Conservation (phyloP, 2,113 vertebrate genomes). For the Butorides virescens region DNA sequence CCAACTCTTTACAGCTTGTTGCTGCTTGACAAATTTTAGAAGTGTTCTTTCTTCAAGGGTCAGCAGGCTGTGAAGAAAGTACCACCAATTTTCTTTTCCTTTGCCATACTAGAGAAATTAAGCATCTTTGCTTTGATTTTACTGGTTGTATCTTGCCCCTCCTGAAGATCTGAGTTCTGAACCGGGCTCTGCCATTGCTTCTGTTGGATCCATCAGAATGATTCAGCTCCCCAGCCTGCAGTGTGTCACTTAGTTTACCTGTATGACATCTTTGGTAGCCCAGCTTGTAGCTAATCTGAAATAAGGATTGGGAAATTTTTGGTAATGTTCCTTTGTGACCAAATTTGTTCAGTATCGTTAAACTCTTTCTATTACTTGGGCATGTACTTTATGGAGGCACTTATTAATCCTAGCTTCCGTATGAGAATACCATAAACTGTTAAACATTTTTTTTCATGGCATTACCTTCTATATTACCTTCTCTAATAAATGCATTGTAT, state of each 20-base stretch:
- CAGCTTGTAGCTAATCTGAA: background rate
- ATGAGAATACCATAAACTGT: background rate
- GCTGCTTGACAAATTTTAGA: background rate
- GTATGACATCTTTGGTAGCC: background rate
- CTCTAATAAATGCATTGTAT: background rate
- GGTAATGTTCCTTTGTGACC: background rate
- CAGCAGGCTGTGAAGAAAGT: background rate
- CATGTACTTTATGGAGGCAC: background rate
- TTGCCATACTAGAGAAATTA: background rate
- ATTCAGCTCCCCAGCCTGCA: background rate
- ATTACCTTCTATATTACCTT: background rate
- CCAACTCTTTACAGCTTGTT: background rate
- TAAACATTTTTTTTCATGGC: background rate
- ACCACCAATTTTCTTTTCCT: background rate
- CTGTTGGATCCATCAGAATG: background rate
- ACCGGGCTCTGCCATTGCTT: background rate
- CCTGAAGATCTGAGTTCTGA: background rate
- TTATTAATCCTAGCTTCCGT: background rate
- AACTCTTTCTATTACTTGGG: background rate
- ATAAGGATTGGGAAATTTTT: background rate
- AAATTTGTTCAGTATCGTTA: background rate
- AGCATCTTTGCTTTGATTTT: background rate
- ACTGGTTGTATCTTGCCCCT: background rate
- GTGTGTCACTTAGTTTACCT: background rate
- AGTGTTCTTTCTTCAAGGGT: background rate